These are phyloP conservation scores for Rallus limicola DNA, from an alignment of 2,113 vertebrate species.

Conservation along the genomic window DNA sequence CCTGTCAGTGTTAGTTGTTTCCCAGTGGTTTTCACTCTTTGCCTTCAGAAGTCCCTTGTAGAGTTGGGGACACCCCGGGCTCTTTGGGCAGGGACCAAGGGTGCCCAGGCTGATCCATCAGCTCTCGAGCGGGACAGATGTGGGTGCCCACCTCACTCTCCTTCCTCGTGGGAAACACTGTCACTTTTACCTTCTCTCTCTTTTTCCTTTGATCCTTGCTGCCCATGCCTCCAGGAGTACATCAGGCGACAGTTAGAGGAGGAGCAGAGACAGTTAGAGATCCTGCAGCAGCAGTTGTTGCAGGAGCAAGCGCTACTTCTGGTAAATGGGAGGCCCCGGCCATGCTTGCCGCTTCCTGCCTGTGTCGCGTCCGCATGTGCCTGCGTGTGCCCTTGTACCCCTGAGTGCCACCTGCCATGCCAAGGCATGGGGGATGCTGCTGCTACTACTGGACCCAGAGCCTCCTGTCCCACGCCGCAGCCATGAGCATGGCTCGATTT, in stretches of 20 bases:
- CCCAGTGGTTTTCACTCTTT: not conserved
- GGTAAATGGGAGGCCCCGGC: slow-evolving; percentile 84
- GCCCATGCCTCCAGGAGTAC: slow-evolving; percentile 88
- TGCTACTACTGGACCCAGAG: not conserved
- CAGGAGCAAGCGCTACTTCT: slow-evolving; percentile 99
- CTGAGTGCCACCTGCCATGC: not conserved
- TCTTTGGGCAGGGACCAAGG: not conserved
- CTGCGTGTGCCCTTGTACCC: not conserved
- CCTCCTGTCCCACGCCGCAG: not conserved
- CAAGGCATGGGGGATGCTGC: rapidly evolving
- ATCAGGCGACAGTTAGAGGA: slow-evolving; percentile 99
- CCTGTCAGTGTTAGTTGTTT: not conserved
- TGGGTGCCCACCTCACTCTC: not conserved
- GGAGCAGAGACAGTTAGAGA: slow-evolving; percentile 99
- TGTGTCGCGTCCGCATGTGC: not conserved
- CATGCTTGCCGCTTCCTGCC: slow-evolving; percentile 31
- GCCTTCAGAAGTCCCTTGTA: not conserved
- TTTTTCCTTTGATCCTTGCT: slow-evolving; percentile 70
- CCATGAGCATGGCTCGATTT: not conserved
- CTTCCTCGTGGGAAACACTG: slow-evolving; percentile 56
- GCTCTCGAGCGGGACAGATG: not conserved
- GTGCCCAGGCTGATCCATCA: not conserved
- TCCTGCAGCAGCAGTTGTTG: slow-evolving; percentile 98
- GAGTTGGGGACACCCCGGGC: not conserved
- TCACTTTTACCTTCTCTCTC: slow-evolving; percentile 72